Evolutionary conservation across 2,113 vertebrate genomes (phyloP), one percentile per base, ranked within the genome.

Genomic region (Podilymbus podiceps): DNA sequence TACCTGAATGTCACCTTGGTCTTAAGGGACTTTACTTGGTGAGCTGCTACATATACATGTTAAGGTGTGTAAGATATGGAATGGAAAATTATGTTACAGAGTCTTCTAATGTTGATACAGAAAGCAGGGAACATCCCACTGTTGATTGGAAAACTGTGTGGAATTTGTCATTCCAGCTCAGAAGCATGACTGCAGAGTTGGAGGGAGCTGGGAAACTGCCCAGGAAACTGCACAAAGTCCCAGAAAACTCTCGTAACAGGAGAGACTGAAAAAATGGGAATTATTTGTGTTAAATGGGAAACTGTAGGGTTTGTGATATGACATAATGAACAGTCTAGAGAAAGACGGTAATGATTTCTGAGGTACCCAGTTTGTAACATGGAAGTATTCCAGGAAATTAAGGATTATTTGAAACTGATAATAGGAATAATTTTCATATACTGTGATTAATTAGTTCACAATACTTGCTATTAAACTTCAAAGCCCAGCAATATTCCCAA

Each of bases 371-470:
- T 38, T 81, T 87, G 35, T 60, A 78, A 44, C 0, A 2, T 63
- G 33, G 64, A 92, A 71, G 33, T 47, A 67, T 62, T 79, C 59
- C 47, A 59, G 68, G 52, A 90, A 82, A 75, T 91, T 47, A 77
- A 68, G 68, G 33, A 49, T 81, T 95, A 84, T 78, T 82, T 95
- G 91, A 89, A 92, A 96, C 68, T 92, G 69, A 68, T 87, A 92
- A 66, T 81, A 87, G 40, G 73, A 95, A 82, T 95, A 81, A 56
- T 78, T 91, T 77, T 92, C 44, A 56, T 19, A 13, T 78, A 52
- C 56, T 81, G 52, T 85, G 76, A 75, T 86, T 92, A 80, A 91
- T 91, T 92, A 89, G 20, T 78, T 52, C 0, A 1, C 11, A 15
- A 56, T 72, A 92, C 60, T 81, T 96, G 46, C 95, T 77, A 63